Evolutionary conservation across 2,113 vertebrate genomes (phyloP), one percentile per base, ranked within the genome.

Genomic region (Saimiri boliviensis): DNA sequence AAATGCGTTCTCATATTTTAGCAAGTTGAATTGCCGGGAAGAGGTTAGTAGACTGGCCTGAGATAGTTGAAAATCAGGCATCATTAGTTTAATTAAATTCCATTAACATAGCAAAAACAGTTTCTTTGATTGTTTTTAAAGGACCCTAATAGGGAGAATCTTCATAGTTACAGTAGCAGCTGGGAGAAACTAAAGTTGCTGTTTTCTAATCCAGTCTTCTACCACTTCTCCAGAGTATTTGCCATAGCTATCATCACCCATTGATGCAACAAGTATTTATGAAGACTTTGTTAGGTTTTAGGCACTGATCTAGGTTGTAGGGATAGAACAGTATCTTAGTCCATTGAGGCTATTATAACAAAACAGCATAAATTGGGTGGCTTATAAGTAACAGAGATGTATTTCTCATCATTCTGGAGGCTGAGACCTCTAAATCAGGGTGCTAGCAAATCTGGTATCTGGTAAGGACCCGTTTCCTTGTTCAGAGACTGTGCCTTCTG

Each of bases 31-130:
- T 21, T 91, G 40, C 56, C 20, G 35, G n/a, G 96, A 17, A 92
- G 97, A 98, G 79, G 92, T 90, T 91, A 76, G 66, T 63, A 70
- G 80, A 52, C 54, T 89, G 71, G 56, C 27, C 82, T 47, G 93
- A 89, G 77, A 74, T 30, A 63, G 68, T 30, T 74, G 58, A 54
- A 94, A 76, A 54, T 54, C 54, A 94, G 30, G 52, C 16, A 30
- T 17, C 77, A 42, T n/a, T 96, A 86, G 88, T 81, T 98, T 93
- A 92, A 97, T 97, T 92, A 94, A 76, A 82, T 95, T 45, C 63
- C 42, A 92, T 92, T 58, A 92, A 45, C 45, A 35, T 86, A 93
- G 84, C 82, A 85, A 87, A 85, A 94, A 40, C 82, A 32, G 40
- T 32, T 32, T 76, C 71, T 74, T 58, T 35, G 37, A 1, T 40